Conservation (phyloP, 2,888 invertebrate species). For the Cryptus armator region DNA sequence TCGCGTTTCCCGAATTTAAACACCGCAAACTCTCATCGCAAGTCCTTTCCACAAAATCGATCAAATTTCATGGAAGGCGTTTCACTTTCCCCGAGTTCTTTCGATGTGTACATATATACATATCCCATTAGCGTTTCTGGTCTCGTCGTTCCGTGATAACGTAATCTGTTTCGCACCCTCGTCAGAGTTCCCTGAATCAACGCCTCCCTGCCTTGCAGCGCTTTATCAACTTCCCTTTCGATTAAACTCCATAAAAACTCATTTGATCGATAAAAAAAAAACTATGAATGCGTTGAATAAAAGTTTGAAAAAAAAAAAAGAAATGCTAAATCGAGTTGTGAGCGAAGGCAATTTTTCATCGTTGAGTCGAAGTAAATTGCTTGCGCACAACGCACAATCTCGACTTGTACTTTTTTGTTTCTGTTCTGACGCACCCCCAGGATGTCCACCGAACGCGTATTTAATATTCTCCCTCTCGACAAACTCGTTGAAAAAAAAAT, state of each 20-base stretch:
- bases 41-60: not conserved
- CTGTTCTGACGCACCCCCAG: no score
- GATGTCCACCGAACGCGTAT: no score
- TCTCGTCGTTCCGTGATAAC: not conserved
- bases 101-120: not conserved
- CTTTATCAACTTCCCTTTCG: not conserved
- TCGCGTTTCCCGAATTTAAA: not conserved
- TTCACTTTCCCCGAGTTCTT: not conserved
- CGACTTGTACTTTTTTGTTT: no score
- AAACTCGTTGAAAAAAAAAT: not conserved
- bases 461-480: not conserved
- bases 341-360: no score
- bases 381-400: not conserved
- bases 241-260: conserved; percentile 1
- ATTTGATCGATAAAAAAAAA: not conserved
- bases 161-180: conserved; percentile 1
- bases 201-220: not conserved
- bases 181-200: not conserved
- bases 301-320: not conserved
- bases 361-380: conserved; percentile 20
- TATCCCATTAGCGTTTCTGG: not conserved
- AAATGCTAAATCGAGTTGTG: not conserved
- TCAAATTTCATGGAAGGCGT: not conserved
- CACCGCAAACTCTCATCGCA: not conserved
- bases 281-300: not conserved